These are phyloP conservation scores for Struthio camelus DNA, from an alignment of 2,113 vertebrate genomes.

Conservation along the genomic window DNA sequence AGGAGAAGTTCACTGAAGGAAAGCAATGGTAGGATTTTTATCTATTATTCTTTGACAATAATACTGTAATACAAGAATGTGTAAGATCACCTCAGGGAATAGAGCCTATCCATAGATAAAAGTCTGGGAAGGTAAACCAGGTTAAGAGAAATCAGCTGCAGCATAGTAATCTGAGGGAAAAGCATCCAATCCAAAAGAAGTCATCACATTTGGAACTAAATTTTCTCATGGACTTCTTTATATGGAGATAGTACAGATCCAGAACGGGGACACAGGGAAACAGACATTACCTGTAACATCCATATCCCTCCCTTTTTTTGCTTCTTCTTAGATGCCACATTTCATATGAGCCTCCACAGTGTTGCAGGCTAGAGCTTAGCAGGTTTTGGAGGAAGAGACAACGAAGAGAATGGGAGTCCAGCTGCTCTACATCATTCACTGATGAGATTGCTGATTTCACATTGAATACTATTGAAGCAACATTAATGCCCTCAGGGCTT, in stretches of 20 bases:
- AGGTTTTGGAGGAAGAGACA: background rate
- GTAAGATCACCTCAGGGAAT: background rate
- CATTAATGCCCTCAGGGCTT: background rate
- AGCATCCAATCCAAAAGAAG: background rate
- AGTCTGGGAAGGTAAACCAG: background rate
- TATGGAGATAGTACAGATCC: background rate
- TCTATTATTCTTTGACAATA: background rate
- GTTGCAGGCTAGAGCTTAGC: background rate
- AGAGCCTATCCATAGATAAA: constrained; percentile 4
- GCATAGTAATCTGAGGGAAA: background rate
- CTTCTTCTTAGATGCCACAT: background rate
- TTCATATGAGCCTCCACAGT: background rate
- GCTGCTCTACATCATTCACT: background rate
- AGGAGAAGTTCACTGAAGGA: background rate
- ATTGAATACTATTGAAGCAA: background rate
- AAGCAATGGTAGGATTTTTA: background rate
- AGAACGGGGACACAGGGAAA: background rate
- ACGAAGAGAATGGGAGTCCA: background rate
- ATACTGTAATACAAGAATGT: background rate
- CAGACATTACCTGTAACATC: background rate
- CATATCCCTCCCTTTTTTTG: background rate
- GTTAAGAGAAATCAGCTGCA: background rate
- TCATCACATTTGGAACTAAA: background rate
- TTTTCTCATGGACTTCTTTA: background rate
- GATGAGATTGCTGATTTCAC: background rate